Evolutionary conservation across 2,797 vertebrate species (phyloP), one percentile per base, ranked within the genome.

Genomic region (Chanos chanos): DNA sequence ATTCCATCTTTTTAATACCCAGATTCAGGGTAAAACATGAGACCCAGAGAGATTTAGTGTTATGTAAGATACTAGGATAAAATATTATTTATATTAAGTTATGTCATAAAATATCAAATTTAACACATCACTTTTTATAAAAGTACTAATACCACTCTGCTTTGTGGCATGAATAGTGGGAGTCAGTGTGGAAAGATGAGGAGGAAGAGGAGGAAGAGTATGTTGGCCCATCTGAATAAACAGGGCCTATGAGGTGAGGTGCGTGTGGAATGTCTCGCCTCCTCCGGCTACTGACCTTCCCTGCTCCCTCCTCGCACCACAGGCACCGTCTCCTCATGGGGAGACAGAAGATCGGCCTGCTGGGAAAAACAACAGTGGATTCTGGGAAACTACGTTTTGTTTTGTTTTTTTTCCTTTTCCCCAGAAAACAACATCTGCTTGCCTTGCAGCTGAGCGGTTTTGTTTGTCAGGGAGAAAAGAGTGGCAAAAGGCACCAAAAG

Each of bases 351-450:
- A 34, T 41, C 10, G 25, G 70, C 85, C 62, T 73, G 81, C 83
- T 83, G 83, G 51, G 75, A 81, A 75, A 70, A 83, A 81, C 70
- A 87, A 85, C 78, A 87, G 75, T 44, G 70, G 72, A 82, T 82
- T 84, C 76, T 80, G 73, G 84, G 82, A 87, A 87, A 77, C n/a
- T 39, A 25, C 51, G 53, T 34, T 44, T 30, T 41, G 57, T 64
- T 64, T 52, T 56, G 44, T 44, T 60, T 55, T 13, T 60, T 60
- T 51, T 52, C 56, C 44, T 44, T 60, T 55, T 13, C 60, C 60
- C 51, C 40, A 18, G 54, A 51, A 58, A 67, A 69, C 67, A 74
- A 71, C 73, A 75, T 50, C 62, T 72, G 70, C 36, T 45, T 39
- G 66, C 52, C 64, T 72, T 53, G 45, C 52, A 64, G 59, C 52